Evolutionary conservation across 37 sponge, comb jelly and placozoan species (phyloP).

Genomic region (Bolinopsis microptera): DNA sequence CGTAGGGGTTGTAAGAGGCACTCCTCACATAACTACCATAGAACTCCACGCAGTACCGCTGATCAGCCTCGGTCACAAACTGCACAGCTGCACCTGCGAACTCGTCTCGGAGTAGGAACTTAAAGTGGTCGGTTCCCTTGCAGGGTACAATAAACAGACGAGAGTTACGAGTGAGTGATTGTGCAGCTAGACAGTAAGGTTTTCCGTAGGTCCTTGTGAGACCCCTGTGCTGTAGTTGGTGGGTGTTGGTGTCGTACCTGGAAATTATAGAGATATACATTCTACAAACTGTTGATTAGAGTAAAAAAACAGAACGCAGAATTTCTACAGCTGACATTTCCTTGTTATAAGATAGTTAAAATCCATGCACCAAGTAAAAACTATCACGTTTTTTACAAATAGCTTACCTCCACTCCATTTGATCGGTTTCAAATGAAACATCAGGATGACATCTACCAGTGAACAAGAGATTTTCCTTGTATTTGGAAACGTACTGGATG

Average conservation of each 20-base stretch:
- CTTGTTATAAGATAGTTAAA: too few relatives aligned
- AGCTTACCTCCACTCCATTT: not conserved
- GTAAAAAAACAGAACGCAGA: too few relatives aligned
- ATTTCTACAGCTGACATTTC: too few relatives aligned
- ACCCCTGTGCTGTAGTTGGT: not conserved
- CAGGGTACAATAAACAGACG: not conserved
- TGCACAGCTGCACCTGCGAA: not conserved
- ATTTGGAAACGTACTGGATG: not conserved
- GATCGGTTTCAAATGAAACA: not conserved
- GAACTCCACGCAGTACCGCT: slow-evolving; percentile 10
- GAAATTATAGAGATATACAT: too few relatives aligned
- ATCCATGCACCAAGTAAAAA: too few relatives aligned
- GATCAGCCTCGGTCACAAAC: not conserved
- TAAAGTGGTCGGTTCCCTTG: slow-evolving; percentile 8
- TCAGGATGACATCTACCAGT: slow-evolving; percentile 5
- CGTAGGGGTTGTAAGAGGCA: not conserved
- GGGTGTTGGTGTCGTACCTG: slow-evolving; percentile 3
- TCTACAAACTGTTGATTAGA: too few relatives aligned
- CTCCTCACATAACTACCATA: not conserved
- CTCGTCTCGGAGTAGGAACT: slow-evolving; percentile 15
- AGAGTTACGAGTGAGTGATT: not conserved
- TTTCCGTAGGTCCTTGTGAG: not conserved
- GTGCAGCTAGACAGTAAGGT: not conserved
- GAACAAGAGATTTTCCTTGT: not conserved
- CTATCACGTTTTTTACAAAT: too few relatives aligned